Evolutionary conservation across 2,113 vertebrate genomes (phyloP).

Genomic region (Sapayoa aenigma): DNA sequence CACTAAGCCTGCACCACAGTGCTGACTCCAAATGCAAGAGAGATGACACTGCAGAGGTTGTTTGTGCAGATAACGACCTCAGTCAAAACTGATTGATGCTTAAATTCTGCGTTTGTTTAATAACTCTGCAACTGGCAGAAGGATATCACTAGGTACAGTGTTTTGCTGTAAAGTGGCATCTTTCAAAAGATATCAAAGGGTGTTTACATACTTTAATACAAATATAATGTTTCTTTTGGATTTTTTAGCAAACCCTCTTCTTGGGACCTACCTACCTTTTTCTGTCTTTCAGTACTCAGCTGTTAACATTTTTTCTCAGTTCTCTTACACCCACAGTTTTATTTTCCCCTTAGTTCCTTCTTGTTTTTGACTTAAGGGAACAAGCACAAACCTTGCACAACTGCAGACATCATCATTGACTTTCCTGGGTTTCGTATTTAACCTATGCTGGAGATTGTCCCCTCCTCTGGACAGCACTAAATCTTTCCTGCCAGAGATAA

Average conservation of each 20-base stretch:
- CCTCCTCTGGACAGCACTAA: slow-evolving; percentile 5
- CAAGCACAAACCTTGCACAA: neutral
- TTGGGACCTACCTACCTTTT: neutral
- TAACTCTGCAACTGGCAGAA: neutral
- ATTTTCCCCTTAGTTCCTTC: neutral
- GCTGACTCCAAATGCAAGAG: neutral
- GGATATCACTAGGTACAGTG: neutral
- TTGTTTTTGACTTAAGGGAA: neutral
- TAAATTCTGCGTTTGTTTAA: neutral
- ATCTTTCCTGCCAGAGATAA: slow-evolving; percentile 6
- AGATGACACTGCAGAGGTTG: neutral
- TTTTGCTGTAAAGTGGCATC: neutral
- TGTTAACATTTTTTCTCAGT: fast-evolving
- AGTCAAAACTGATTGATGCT: neutral
- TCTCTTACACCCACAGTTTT: neutral
- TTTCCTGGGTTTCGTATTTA: neutral
- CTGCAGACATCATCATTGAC: neutral
- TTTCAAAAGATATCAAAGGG: neutral
- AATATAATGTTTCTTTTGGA: neutral
- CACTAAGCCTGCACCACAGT: neutral
- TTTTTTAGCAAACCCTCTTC: neutral
- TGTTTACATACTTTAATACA: neutral
- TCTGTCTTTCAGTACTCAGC: neutral
- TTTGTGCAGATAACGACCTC: neutral
- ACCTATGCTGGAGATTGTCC: neutral